A percentile compares a stretch with the other conserved stretches of the same genome.
These are phyloP conservation scores for Ochropleura leucogaster DNA, from an alignment of 2,888 invertebrate genomes.

Conservation along the genomic window DNA sequence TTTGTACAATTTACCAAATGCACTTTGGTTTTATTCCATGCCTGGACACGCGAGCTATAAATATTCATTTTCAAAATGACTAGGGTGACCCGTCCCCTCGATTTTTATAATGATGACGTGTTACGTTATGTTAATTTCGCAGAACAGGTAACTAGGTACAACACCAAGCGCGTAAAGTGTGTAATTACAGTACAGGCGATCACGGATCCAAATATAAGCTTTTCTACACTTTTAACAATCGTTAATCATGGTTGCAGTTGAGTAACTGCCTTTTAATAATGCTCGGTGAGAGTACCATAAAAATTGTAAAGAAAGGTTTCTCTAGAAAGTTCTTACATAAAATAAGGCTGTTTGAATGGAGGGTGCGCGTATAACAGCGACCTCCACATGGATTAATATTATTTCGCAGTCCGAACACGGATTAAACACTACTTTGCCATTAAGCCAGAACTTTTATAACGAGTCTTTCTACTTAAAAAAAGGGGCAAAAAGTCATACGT, in stretches of 20 bases:
- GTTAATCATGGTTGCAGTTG: constrained; percentile 19
- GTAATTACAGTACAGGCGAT: constrained; percentile 51
- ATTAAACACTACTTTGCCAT: constrained; percentile 63
- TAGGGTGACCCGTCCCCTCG: constrained; percentile 42
- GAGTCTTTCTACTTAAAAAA: constrained; percentile 60
- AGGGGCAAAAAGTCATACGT: constrained; percentile 36
- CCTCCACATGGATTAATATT: constrained; percentile 56
- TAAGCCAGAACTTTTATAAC: constrained; percentile 63
- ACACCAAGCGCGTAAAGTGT: constrained; percentile 41
- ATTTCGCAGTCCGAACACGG: constrained; percentile 63
- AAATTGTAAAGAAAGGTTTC: constrained; percentile 3
- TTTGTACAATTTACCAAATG: constrained; percentile 62
- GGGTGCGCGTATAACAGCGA: constrained; percentile 33
- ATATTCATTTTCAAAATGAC: constrained; percentile 59
- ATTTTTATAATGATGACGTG: constrained; percentile 62
- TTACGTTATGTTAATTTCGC: constrained; percentile 59
- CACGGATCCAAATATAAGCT: constrained; percentile 1
- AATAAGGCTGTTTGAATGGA: constrained; percentile 38
- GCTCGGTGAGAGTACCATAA: neutral
- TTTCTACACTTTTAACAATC: constrained; percentile 22
- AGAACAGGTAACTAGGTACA: constrained; percentile 40
- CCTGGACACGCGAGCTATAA: constrained; percentile 48
- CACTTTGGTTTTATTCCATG: constrained; percentile 51
- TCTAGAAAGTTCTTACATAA: constrained; percentile 23
- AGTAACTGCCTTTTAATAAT: constrained; percentile 37